Conservation (phyloP, 2,113 vertebrate genomes). For the Xenopus tropicalis region DNA sequence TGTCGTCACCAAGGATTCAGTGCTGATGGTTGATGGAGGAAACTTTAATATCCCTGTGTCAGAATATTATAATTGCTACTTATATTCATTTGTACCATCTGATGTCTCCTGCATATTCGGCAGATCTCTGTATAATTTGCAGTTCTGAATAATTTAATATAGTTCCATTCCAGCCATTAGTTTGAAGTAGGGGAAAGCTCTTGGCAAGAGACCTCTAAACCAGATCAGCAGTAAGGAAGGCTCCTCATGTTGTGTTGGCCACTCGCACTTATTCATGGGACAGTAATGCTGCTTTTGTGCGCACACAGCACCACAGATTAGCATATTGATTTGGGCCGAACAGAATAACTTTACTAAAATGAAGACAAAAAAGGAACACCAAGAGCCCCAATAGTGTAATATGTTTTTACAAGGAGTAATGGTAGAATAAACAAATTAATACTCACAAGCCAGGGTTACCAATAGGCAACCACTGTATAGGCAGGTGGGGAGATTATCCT, state of each 20-base stretch:
- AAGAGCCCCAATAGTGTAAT: no score
- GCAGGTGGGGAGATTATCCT: no score
- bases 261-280: not conserved
- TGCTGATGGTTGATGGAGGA: no score
- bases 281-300: not conserved
- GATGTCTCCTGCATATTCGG: slow-evolving; percentile 18
- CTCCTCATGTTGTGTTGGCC: not conserved
- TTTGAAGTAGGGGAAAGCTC: not conserved
- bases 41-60: not conserved
- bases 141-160: slow-evolving; percentile 30
- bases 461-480: no score
- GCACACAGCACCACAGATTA: no score
- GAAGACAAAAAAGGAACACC: no score
- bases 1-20: no score
- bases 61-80: not conserved
- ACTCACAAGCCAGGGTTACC: no score
- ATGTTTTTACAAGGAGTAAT: no score
- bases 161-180: not conserved
- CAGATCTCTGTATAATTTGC: slow-evolving; percentile 17
- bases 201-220: not conserved
- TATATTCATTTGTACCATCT: slow-evolving; percentile 8
- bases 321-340: no score
- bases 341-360: no score
- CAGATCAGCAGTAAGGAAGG: not conserved
- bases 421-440: no score